Evolutionary conservation across 2,888 invertebrate genomes (phyloP).

Genomic region (Leucoma salicis): DNA sequence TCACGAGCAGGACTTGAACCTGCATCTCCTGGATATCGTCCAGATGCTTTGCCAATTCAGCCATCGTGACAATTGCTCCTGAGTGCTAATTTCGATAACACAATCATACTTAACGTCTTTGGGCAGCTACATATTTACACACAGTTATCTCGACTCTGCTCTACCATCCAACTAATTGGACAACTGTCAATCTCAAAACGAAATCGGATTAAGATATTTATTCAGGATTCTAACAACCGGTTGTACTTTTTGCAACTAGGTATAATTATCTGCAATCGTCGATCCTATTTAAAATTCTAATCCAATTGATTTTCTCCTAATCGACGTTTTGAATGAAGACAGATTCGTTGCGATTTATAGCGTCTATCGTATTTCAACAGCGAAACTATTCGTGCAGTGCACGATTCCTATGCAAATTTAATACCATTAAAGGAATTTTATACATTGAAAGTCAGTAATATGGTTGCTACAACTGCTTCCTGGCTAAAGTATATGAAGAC

Average conservation of each 20-base stretch:
- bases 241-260: slow-evolving; percentile 6
- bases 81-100: no score
- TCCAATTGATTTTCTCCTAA: slow-evolving; percentile 20
- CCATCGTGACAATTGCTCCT: no score
- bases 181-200: no score
- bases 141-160: no score
- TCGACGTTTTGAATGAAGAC: slow-evolving; percentile 21
- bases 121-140: no score
- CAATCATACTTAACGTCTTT: no score
- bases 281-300: slow-evolving; percentile 15
- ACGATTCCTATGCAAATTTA: slow-evolving; percentile 20
- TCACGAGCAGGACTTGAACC: no score
- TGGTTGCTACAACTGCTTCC: slow-evolving; percentile 16
- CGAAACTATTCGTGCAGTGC: slow-evolving; percentile 14
- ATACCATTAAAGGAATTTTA: slow-evolving; percentile 22
- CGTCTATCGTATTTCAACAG: slow-evolving; percentile 21
- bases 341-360: slow-evolving; percentile 22
- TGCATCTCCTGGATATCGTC: no score
- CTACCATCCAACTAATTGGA: no score
- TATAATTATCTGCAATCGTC: slow-evolving; percentile 18
- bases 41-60: no score
- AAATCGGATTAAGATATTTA: no score
- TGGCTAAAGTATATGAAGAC: slow-evolving; percentile 7
- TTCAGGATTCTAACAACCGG: no score
- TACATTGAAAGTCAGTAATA: slow-evolving; percentile 9